Conservation (phyloP, 2,888 invertebrate genomes). For the Didymodactylos carnosus region DNA sequence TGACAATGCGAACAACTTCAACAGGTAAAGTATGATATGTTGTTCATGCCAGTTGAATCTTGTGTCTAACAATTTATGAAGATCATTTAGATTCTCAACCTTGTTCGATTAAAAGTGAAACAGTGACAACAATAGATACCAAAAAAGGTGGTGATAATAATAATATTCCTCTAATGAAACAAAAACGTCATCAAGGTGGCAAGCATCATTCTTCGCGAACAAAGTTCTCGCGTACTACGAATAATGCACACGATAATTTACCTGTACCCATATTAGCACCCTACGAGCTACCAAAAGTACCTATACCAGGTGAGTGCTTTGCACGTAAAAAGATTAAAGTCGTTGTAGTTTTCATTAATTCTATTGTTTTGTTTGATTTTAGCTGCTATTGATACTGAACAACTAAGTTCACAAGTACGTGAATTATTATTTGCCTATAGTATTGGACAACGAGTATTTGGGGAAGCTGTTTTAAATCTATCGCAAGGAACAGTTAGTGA, state of each 20-base stretch:
- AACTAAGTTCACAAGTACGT: slow-evolving; percentile 51
- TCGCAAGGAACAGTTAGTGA: slow-evolving; percentile 90
- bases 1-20: too few relatives aligned
- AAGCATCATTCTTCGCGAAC: too few relatives aligned
- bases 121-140: not conserved
- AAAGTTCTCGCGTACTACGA: too few relatives aligned
- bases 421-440: slow-evolving; percentile 37
- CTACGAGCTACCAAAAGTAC: not conserved
- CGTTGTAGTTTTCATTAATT: too few relatives aligned
- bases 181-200: not conserved
- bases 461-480: slow-evolving; percentile 88
- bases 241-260: not conserved
- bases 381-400: slow-evolving; percentile 66
- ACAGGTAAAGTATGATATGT: too few relatives aligned
- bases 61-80: too few relatives aligned
- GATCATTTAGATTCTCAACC: not conserved
- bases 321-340: too few relatives aligned
- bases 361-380: too few relatives aligned
- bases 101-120: not conserved
- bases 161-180: not conserved
- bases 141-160: not conserved
- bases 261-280: not conserved
- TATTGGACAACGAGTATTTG: slow-evolving; percentile 84
- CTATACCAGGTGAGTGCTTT: not conserved
- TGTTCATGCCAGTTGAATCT: too few relatives aligned